Conservation (phyloP, 2,888 invertebrate species). For the Esperia sulphurella region DNA sequence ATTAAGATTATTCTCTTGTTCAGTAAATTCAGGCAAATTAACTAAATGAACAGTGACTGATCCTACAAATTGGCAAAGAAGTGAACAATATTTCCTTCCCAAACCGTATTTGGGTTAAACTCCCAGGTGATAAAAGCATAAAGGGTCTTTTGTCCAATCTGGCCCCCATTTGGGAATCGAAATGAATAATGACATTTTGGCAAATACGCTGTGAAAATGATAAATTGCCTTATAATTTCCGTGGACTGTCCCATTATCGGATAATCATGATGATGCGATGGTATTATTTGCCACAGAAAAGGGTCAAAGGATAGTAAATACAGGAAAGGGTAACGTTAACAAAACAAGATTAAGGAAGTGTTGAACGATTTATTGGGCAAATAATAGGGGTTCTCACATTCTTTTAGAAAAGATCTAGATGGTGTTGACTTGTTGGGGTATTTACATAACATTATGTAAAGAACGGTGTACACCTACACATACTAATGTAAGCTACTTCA, state of each 20-base stretch:
- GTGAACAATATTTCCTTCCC: background rate
- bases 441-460: too few relatives aligned
- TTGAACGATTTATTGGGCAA: background rate
- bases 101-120: conserved; percentile 25
- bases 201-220: conserved; percentile 49
- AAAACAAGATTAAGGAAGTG: background rate
- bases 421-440: too few relatives aligned
- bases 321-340: conserved; percentile 6
- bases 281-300: conserved; percentile 18
- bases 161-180: conserved; percentile 36
- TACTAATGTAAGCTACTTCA: too few relatives aligned
- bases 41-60: too few relatives aligned
- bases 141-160: conserved; percentile 27
- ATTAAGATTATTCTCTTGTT: too few relatives aligned
- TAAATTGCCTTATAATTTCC: conserved; percentile 58
- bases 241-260: conserved; percentile 30
- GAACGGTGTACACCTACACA: too few relatives aligned
- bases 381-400: background rate
- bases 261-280: conserved; percentile 33
- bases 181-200: conserved; percentile 57
- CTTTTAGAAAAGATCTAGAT: too few relatives aligned
- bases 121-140: conserved; percentile 36
- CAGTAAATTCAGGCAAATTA: too few relatives aligned
- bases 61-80: background rate
- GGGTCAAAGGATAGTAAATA: conserved; percentile 12